Evolutionary conservation across 64 coral and sea anemone species (phyloP), one percentile per base, ranked within the genome.

Genomic region (Exaiptasia diaphana): DNA sequence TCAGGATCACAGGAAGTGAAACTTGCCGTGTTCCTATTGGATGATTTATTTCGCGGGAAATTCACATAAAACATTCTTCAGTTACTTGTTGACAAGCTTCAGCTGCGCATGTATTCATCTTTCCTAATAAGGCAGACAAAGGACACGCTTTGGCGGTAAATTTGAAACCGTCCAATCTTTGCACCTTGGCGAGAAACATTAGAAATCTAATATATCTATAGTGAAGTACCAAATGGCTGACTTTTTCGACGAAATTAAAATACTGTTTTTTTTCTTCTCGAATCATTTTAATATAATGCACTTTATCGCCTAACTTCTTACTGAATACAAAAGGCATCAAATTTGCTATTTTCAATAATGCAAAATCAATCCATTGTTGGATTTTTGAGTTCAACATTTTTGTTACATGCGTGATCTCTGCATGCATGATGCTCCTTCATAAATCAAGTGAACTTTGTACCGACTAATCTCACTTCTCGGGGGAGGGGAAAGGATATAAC

Each of bases 11-110:
- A 59, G 33, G 21, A 59, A 68, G 8, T 22, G 20, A 35, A 54
- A 42, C 25, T 4, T 56, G 37, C 48, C 12, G 7, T 14, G 14
- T 49, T 77, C 3, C 78, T 36, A 93, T 93, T 93, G 90, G 90
- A 33, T 53, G 24, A n/a, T 50, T 7, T 49, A n/a, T 38, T 67
- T 93, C 85, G 62, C 76, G 76, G 84, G 83, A 64, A 93, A 54
- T 41, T 74, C 1, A 22, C 10, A 20, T 25, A 45, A 42, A 18
- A 23, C 69, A 49, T 73, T 73, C 0, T 73, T 73, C 38, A 11
- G 69, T 73, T 73, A 25, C 38, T 73, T 73, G 26, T 73, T 45
- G 38, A 27, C 38, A 49, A 73, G 41, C 3, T 4, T 48, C 13
- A 65, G 12, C 3, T 73, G 69, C 69, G 69, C 69, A 73, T 73